Percentiles rank a stretch among this genome's conserved stretches.
These are phyloP conservation scores for Dryococelus australis DNA, from an alignment of 2,888 invertebrate species.

Conservation along the genomic window DNA sequence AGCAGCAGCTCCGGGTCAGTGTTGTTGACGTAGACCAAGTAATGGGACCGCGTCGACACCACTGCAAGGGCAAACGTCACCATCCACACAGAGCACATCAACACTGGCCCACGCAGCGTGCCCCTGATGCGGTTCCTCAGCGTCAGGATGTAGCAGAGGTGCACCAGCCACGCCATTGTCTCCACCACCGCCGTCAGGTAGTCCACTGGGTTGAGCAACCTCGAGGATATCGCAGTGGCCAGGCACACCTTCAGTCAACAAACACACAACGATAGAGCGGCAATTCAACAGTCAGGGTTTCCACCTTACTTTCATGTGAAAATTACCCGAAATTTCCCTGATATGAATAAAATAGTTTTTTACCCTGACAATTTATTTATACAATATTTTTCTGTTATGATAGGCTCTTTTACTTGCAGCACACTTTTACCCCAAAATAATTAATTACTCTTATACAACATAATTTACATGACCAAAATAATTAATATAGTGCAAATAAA, in stretches of 20 bases:
- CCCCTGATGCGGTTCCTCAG: constrained; percentile 62
- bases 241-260: constrained; percentile 55
- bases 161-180: constrained; percentile 81
- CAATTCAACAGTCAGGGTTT: no score
- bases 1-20: constrained; percentile 43
- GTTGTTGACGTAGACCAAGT: constrained; percentile 54
- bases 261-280: no score
- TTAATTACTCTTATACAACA: no score
- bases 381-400: no score
- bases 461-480: no score
- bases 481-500: no score
- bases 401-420: no score
- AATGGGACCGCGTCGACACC: constrained; percentile 73
- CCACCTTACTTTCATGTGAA: no score
- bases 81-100: constrained; percentile 73
- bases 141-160: constrained; percentile 76
- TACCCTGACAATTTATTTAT: no score
- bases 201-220: constrained; percentile 65
- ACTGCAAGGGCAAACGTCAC: constrained; percentile 71
- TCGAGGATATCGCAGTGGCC: constrained; percentile 52
- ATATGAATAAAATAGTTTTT: no score
- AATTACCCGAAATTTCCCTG: no score
- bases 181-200: constrained; percentile 75
- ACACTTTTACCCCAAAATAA: no score
- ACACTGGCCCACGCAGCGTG: constrained; percentile 77